phyloP scores from a whole-genome alignment of 2,113 vertebrate genomes.

The Mesitornis unicolor region DNA sequence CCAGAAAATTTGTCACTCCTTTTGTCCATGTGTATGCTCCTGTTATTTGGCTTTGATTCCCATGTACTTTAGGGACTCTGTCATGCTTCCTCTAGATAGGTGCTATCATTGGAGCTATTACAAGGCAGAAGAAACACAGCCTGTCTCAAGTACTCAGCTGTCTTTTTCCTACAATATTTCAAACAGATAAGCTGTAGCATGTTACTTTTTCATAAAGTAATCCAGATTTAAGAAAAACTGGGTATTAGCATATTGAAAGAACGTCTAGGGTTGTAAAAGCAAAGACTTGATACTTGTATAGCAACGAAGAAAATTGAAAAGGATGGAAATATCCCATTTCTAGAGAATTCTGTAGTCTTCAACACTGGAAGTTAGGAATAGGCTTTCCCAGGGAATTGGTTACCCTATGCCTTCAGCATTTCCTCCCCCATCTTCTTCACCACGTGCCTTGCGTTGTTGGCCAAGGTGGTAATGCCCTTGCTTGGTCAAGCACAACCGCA shows the following conservation, averaged over 20 bases:
- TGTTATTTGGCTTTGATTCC: not conserved
- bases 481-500: not conserved
- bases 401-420: not conserved
- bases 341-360: not conserved
- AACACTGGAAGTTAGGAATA: not conserved
- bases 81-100: not conserved
- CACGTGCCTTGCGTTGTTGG: rapidly evolving
- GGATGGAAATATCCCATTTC: not conserved
- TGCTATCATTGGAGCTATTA: not conserved
- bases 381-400: not conserved
- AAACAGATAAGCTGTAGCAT: not conserved
- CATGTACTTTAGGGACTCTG: not conserved
- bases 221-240: not conserved
- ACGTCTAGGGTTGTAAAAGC: not conserved
- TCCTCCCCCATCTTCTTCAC: not conserved
- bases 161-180: not conserved
- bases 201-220: not conserved
- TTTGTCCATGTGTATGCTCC: not conserved
- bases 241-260: not conserved
- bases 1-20: not conserved
- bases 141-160: not conserved
- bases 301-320: not conserved
- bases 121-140: not conserved
- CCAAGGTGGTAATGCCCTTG: not conserved
- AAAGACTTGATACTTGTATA: not conserved